phyloP scores from a whole-genome alignment of 2,113 vertebrate genomes.

The Apteryx owenii region DNA sequence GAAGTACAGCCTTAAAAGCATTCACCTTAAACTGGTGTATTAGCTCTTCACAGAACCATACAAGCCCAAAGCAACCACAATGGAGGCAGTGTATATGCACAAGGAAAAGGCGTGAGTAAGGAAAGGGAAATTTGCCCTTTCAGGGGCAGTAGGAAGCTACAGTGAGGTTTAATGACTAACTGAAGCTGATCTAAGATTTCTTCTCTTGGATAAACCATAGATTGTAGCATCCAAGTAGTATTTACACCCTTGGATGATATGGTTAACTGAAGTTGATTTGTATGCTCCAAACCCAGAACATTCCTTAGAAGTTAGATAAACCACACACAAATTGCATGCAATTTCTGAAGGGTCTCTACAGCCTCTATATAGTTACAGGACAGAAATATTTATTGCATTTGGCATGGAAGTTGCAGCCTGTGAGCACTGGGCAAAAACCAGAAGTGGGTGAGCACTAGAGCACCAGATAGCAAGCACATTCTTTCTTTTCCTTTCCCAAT shows the following conservation, averaged over 20 bases:
- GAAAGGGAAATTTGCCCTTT: neutral
- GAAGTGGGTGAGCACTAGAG: conserved; percentile 28
- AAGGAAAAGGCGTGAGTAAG: neutral
- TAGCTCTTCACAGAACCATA: neutral
- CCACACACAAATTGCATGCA: conserved; percentile 34
- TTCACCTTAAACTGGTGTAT: neutral
- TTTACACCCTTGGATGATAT: neutral
- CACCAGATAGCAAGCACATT: conserved; percentile 49
- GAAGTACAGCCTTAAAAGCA: neutral
- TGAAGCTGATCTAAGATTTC: neutral
- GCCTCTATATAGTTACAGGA: neutral
- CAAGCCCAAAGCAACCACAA: neutral
- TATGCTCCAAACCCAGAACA: conserved; percentile 22
- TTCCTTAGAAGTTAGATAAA: conserved; percentile 47
- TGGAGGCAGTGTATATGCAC: rapidly evolving
- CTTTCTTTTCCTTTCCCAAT: conserved; percentile 76
- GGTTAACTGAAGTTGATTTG: neutral
- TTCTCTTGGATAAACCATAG: neutral
- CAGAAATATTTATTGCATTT: conserved; percentile 62
- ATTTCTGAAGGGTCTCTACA: conserved; percentile 11
- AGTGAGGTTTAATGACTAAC: neutral
- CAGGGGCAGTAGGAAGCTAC: neutral
- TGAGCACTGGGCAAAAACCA: conserved; percentile 13
- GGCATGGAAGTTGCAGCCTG: conserved; percentile 19
- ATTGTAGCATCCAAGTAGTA: neutral